phyloP scores from a whole-genome alignment of 2,113 vertebrate species.

The Chelonoidis abingdonii region DNA sequence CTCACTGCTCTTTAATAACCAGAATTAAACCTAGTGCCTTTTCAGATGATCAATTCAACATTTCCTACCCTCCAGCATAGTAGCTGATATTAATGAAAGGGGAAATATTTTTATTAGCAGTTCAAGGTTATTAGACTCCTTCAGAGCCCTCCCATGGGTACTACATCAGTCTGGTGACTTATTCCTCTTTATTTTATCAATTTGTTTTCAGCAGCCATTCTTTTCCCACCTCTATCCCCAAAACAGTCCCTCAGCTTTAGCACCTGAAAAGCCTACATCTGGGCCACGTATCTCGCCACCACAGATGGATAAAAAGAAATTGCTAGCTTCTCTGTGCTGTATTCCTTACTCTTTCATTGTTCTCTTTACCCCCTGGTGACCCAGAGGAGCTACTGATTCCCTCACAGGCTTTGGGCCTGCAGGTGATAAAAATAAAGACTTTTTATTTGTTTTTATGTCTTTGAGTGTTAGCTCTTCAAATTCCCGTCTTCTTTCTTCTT shows the following conservation, averaged over 20 bases:
- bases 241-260: neutral
- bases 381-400: neutral
- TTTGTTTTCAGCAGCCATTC: too few species aligned
- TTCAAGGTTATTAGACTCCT: too few species aligned
- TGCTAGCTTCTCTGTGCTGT: neutral
- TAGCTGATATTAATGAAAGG: too few species aligned
- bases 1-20: neutral
- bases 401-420: neutral
- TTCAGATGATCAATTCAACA: too few species aligned
- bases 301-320: neutral
- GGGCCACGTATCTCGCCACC: neutral
- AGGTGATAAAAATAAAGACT: neutral
- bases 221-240: too few species aligned
- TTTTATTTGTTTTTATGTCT: neutral
- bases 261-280: neutral
- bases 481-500: neutral
- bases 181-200: too few species aligned
- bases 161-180: too few species aligned
- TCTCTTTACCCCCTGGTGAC: neutral
- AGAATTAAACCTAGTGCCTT: neutral
- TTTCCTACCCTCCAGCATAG: too few species aligned
- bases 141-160: too few species aligned
- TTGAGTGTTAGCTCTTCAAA: accelerated
- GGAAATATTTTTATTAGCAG: too few species aligned
- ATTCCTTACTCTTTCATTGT: neutral